phyloP scores from a whole-genome alignment of 2,888 invertebrate species.

The Choreutis nemorana region DNA sequence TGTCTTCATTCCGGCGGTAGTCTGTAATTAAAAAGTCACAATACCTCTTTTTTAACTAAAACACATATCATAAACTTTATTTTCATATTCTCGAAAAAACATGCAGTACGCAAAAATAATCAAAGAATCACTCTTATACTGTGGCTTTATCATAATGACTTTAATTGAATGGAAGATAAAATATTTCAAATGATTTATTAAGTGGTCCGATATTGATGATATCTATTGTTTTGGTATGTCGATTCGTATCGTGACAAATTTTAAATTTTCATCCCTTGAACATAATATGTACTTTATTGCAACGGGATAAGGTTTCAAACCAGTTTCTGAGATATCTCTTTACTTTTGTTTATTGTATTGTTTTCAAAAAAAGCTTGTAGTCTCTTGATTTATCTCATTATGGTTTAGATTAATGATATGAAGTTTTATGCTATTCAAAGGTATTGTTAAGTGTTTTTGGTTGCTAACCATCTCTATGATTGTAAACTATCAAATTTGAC shows the following conservation, averaged over 20 bases:
- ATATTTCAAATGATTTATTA: slow-evolving; percentile 28
- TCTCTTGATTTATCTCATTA: slow-evolving; percentile 29
- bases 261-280: background rate
- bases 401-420: slow-evolving; percentile 45
- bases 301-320: background rate
- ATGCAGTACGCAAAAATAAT: no score
- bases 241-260: background rate
- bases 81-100: no score
- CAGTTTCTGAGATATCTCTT: background rate
- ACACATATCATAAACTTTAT: no score
- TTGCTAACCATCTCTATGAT: no score
- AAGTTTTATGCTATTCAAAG: slow-evolving; percentile 6
- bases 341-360: background rate
- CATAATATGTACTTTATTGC: background rate
- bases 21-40: no score
- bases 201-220: slow-evolving; percentile 21
- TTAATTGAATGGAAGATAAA: no score
- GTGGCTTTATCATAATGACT: no score
- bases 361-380: slow-evolving; percentile 15
- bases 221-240: slow-evolving; percentile 24
- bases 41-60: no score
- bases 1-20: no score
- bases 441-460: no score
- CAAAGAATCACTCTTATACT: no score
- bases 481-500: no score